Conservation (phyloP, 37 sponge, comb jelly and placozoan genomes). For the Chondrosia reniformis region DNA sequence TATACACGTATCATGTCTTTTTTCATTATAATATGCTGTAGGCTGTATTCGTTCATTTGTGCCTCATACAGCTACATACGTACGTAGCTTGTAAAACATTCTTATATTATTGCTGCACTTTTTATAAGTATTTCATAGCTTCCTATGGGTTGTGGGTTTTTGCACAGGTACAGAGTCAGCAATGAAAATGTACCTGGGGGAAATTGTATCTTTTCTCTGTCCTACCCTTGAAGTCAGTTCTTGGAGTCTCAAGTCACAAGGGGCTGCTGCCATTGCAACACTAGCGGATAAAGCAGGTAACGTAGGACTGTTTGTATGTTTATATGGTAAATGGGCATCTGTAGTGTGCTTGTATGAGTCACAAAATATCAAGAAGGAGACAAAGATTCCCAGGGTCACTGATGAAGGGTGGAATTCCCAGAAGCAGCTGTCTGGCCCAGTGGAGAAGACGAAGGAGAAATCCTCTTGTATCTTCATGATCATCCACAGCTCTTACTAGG, state of each 20-base stretch:
- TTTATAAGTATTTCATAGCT: background rate
- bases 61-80: background rate
- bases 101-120: background rate
- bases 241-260: slow-evolving; percentile 66
- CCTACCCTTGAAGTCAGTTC: slow-evolving; percentile 32
- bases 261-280: slow-evolving; percentile 63
- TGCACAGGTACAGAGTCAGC: slow-evolving; percentile 36
- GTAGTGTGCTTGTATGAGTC: background rate
- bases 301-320: background rate
- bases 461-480: too few relatives aligned
- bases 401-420: too few relatives aligned
- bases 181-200: slow-evolving; percentile 40
- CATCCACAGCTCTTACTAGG: too few relatives aligned
- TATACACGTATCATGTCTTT: too few relatives aligned
- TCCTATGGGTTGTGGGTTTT: background rate
- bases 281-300: slow-evolving; percentile 68
- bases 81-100: background rate
- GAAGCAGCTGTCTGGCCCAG: too few relatives aligned
- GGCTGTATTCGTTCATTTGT: too few relatives aligned
- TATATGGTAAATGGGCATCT: background rate
- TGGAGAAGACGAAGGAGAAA: too few relatives aligned
- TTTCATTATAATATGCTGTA: too few relatives aligned
- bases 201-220: slow-evolving; percentile 37
- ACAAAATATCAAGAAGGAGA: too few relatives aligned
- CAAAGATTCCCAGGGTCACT: too few relatives aligned